Base-by-base conservation (phyloP, 2,888 invertebrate genomes). In the Stegophylla sp. region DNA sequence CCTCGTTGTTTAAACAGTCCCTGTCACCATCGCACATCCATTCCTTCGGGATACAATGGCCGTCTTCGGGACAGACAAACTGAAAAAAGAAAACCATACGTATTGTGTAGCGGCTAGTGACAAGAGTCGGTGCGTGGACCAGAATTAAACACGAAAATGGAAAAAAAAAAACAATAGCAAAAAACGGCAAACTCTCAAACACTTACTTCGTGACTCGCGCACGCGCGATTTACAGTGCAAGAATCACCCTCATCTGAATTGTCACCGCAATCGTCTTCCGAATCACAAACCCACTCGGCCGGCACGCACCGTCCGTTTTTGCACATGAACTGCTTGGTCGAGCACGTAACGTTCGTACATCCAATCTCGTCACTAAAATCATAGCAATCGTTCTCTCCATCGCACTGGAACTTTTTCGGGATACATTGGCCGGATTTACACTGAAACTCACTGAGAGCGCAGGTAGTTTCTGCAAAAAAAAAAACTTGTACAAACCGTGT, bases 1-100 rank as follows among this genome's bases (percentile, higher is more conserved):
- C 96, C 86, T 94, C 94, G 86, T 95, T 94, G 87, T 94, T 94
- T 87, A 94, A 89, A 84, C 90, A 90, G 83, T 90, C 90, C 83
- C 95, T 94, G 86, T 95, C 95, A 1, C 95, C 95, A 86, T 98
- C 98, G 87, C 98, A 98, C 66, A 95, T 93, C 93, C 96, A 96
- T 81, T 94, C 92, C 84, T 94, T 92, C 0, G 97, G 96, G 84
- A 99, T 97, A 86, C 99, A 99, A 86, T 97, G 96, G 0, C 97
- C 97, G 0, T 96, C 96, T 83, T 95, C 89, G 0, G 95, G 95
- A 86, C 98, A 98, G 0, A 96, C 96, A 87, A 96, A 97, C 88
- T 94, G 90, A 64, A 83, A 83, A 51, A n/a, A n/a, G n/a, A n/a
- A n/a, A n/a, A 20, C 17, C 56, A 69, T 15, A 67, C 10, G 17